Evolutionary conservation across 2,113 vertebrate genomes (phyloP).

Genomic region (Ciconia maguari): DNA sequence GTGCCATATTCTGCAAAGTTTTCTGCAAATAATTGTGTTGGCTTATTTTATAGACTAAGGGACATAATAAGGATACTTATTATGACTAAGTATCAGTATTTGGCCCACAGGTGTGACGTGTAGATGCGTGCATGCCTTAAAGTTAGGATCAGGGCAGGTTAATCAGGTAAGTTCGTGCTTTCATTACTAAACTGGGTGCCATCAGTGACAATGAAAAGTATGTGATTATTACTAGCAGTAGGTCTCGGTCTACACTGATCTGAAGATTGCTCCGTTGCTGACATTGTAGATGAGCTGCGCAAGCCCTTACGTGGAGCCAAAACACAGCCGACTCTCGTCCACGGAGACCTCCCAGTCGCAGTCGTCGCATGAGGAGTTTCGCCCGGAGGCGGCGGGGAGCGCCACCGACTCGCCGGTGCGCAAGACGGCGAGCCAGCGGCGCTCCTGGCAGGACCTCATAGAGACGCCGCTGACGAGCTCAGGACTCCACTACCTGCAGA

Average conservation of each 20-base stretch:
- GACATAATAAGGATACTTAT: background rate
- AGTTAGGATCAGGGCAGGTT: background rate
- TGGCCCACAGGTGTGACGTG: background rate
- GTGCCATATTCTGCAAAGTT: background rate
- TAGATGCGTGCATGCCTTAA: background rate
- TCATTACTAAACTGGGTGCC: background rate
- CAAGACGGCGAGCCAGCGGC: slow-evolving; percentile 91
- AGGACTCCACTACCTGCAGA: slow-evolving; percentile 96
- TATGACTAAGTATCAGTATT: background rate
- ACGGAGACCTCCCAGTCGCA: slow-evolving; percentile 96
- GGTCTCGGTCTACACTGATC: fast-evolving
- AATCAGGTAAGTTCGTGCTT: background rate
- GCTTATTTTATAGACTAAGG: background rate
- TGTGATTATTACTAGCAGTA: fast-evolving
- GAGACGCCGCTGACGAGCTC: slow-evolving; percentile 95
- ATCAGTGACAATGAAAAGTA: fast-evolving
- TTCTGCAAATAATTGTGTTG: background rate
- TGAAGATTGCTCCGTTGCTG: background rate
- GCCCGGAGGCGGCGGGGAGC: slow-evolving; percentile 85
- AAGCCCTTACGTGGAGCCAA: slow-evolving; percentile 89
- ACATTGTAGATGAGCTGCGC: slow-evolving; percentile 84
- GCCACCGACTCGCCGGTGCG: slow-evolving; percentile 87
- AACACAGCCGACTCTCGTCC: slow-evolving; percentile 91
- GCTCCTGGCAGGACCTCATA: slow-evolving; percentile 98
- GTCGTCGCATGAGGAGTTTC: slow-evolving; percentile 95